A percentile compares a stretch with the other conserved stretches of the same genome.
Conservation (phyloP, 2,797 vertebrate species). For the Xiphophorus birchmanni region DNA sequence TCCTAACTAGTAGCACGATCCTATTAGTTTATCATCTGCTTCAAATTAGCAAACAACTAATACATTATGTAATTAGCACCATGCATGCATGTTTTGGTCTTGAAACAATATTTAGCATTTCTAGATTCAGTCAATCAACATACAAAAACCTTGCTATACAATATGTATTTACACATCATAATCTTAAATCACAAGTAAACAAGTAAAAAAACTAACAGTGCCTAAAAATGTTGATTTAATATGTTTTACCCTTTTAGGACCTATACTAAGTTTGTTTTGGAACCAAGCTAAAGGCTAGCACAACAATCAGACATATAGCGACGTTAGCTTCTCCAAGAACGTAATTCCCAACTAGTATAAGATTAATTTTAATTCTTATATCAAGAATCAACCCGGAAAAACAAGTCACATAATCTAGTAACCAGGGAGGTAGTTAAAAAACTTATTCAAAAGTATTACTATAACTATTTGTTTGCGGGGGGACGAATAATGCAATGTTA, state of each 20-base stretch:
- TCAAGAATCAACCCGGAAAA: fast-evolving
- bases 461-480: not conserved
- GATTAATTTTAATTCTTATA: not conserved
- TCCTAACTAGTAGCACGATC: not conserved
- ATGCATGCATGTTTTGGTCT: not conserved
- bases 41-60: not conserved
- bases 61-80: not conserved
- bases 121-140: not conserved
- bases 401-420: fast-evolving
- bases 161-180: not conserved
- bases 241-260: not conserved
- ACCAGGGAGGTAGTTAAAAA: not conserved
- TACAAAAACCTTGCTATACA: not conserved
- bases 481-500: not conserved
- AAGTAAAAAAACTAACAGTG: not conserved
- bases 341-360: not conserved
- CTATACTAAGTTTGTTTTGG: not conserved
- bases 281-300: constrained; percentile 25
- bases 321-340: not conserved
- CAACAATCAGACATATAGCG: constrained; percentile 17
- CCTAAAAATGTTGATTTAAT: not conserved
- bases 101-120: not conserved
- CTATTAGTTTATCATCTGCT: not conserved
- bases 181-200: not conserved
- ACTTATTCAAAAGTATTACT: not conserved